A percentile compares a stretch with the other conserved stretches of the same genome.
phyloP scores from a whole-genome alignment of 2,888 invertebrate genomes.

The Pteria penguin region DNA sequence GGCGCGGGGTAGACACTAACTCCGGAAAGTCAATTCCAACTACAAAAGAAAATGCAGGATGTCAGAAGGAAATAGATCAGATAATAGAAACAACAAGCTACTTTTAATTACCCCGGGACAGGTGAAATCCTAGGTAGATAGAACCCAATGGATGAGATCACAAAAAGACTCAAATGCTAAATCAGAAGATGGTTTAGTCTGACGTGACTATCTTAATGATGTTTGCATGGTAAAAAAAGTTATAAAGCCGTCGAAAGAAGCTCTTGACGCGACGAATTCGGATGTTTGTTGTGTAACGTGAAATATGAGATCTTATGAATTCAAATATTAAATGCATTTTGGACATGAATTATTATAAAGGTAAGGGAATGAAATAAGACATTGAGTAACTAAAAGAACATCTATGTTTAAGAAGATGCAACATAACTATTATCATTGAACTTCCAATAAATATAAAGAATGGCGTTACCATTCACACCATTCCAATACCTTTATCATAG shows the following conservation, averaged over 20 bases:
- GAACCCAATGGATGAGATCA: slow-evolving; percentile 10
- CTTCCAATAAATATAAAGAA: too few relatives aligned
- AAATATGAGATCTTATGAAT: background rate
- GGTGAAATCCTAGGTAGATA: slow-evolving; percentile 33
- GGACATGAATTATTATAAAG: background rate
- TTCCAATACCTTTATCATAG: too few relatives aligned
- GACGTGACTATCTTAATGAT: slow-evolving; percentile 13
- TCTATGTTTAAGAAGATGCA: too few relatives aligned
- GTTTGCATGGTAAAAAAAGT: background rate
- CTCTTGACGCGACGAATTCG: background rate
- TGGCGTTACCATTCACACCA: too few relatives aligned
- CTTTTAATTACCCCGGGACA: slow-evolving; percentile 34
- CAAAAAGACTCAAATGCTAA: slow-evolving; percentile 13
- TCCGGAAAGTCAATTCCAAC: slow-evolving; percentile 35
- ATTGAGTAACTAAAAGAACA: too few relatives aligned
- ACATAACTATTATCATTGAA: too few relatives aligned
- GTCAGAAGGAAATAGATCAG: slow-evolving; percentile 32
- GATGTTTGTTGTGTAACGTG: background rate
- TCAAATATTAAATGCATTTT: background rate
- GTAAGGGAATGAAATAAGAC: background rate
- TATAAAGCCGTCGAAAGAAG: background rate
- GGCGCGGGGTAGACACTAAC: slow-evolving; percentile 16
- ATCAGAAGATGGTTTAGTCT: background rate
- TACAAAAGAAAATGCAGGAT: slow-evolving; percentile 37
- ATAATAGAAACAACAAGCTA: slow-evolving; percentile 31